phyloP scores from a whole-genome alignment of 2,888 invertebrate species.

The Drosophila nr. perissopoda region DNA sequence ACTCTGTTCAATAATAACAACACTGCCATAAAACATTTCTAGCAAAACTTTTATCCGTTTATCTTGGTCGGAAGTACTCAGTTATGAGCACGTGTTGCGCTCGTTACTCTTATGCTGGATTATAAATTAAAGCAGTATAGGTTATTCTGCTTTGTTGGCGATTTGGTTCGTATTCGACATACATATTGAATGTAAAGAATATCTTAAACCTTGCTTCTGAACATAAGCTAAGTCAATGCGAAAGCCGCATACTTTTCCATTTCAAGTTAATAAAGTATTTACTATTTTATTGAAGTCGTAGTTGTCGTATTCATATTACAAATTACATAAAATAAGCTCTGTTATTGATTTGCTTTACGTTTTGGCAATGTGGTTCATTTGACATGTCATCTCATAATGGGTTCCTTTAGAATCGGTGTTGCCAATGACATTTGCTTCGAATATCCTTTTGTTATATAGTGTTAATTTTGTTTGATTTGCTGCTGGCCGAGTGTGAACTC shows the following conservation, averaged over 20 bases:
- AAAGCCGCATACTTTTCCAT: neutral
- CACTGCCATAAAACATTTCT: neutral
- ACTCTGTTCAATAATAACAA: neutral
- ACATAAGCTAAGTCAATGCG: too few relatives aligned
- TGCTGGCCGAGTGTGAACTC: conserved; percentile 35
- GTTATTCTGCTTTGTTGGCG: neutral
- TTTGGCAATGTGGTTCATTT: conserved; percentile 7
- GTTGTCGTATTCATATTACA: neutral
- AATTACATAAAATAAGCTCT: neutral
- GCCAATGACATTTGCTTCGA: conserved; percentile 34
- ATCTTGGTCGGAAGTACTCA: neutral
- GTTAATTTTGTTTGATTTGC: conserved; percentile 54
- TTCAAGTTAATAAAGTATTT: neutral
- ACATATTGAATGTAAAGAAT: neutral
- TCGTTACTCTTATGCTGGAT: neutral
- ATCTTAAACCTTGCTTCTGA: neutral
- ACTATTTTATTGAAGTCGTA: neutral
- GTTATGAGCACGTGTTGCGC: neutral
- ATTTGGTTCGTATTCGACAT: neutral
- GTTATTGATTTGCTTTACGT: neutral
- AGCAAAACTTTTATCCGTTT: neutral
- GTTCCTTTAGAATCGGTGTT: conserved; percentile 2
- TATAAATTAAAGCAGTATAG: neutral
- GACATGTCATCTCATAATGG: conserved; percentile 1
- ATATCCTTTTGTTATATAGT: conserved; percentile 46